Conservation (phyloP, 2,888 invertebrate genomes). For the Drosophila lacicola region DNA sequence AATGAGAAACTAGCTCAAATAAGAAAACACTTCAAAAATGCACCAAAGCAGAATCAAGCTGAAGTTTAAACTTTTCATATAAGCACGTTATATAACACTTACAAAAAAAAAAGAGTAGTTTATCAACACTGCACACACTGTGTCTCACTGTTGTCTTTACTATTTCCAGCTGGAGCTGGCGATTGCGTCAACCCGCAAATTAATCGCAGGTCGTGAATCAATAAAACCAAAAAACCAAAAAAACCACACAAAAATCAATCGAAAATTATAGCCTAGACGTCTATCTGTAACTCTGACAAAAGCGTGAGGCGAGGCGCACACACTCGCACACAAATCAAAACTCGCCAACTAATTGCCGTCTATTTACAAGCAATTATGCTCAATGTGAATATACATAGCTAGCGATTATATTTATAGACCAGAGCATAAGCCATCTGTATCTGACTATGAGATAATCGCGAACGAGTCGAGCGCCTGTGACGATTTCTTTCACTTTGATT, state of each 20-base stretch:
- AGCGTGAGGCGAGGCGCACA: constrained; percentile 20
- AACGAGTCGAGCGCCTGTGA: constrained; percentile 11
- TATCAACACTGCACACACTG: constrained; percentile 17
- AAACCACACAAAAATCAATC: not conserved
- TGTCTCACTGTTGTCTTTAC: not conserved
- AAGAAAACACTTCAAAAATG: too few relatives aligned
- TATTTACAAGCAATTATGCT: constrained; percentile 60
- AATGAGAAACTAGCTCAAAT: too few relatives aligned
- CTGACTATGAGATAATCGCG: constrained; percentile 61
- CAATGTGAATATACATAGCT: not conserved
- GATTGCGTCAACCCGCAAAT: constrained; percentile 32
- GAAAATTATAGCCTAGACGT: constrained; percentile 38
- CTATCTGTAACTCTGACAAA: constrained; percentile 20
- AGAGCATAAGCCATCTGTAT: not conserved
- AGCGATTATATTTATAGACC: not conserved
- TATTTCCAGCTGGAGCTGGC: constrained; percentile 5
- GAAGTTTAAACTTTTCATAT: not conserved
- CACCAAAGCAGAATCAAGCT: not conserved
- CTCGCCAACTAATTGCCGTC: constrained; percentile 60
- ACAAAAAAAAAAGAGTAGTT: not conserved
- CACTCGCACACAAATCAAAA: constrained; percentile 22
- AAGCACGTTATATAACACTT: constrained; percentile 6
- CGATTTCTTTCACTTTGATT: constrained; percentile 69
- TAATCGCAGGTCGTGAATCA: constrained; percentile 53
- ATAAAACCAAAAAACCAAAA: constrained; percentile 29